Conservation (phyloP, 2,797 vertebrate species). For the Peromyscus nudipes region DNA sequence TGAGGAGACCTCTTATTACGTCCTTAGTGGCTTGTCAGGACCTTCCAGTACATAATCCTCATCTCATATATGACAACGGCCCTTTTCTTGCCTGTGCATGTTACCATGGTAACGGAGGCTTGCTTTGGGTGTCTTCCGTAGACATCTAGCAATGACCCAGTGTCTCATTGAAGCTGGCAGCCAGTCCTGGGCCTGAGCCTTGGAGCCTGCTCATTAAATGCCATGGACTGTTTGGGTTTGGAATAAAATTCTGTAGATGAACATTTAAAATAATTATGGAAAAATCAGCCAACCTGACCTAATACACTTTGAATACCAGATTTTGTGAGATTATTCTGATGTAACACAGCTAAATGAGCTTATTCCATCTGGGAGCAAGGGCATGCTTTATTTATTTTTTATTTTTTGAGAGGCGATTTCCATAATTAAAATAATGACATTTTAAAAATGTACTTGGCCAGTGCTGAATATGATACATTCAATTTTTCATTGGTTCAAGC, state of each 20-base stretch:
- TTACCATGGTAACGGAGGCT: conserved; percentile 75
- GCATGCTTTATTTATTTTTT: conserved; percentile 49
- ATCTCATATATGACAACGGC: neutral
- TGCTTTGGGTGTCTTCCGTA: conserved; percentile 55
- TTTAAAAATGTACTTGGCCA: conserved; percentile 57
- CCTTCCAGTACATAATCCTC: conserved; percentile 31
- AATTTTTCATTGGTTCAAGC: conserved; percentile 42
- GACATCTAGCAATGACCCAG: conserved; percentile 66
- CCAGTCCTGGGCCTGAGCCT: conserved; percentile 71
- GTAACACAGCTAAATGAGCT: conserved; percentile 60
- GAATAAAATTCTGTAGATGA: conserved; percentile 77
- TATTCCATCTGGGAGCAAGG: conserved; percentile 65
- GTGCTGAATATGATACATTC: neutral
- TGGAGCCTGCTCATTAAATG: conserved; percentile 79
- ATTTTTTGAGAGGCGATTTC: conserved; percentile 66
- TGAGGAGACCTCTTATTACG: neutral
- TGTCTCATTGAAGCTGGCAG: conserved; percentile 71
- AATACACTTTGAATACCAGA: conserved; percentile 70
- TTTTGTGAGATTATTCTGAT: conserved; percentile 76
- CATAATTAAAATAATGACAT: conserved; percentile 74
- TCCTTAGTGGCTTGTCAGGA: conserved; percentile 60
- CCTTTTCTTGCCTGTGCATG: conserved; percentile 54
- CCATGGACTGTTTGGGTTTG: conserved; percentile 70
- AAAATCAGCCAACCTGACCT: conserved; percentile 75
- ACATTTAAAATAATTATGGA: conserved; percentile 79